Base-by-base conservation (phyloP, 1,140 invertebrate genomes). In the Orchesella cincta region DNA sequence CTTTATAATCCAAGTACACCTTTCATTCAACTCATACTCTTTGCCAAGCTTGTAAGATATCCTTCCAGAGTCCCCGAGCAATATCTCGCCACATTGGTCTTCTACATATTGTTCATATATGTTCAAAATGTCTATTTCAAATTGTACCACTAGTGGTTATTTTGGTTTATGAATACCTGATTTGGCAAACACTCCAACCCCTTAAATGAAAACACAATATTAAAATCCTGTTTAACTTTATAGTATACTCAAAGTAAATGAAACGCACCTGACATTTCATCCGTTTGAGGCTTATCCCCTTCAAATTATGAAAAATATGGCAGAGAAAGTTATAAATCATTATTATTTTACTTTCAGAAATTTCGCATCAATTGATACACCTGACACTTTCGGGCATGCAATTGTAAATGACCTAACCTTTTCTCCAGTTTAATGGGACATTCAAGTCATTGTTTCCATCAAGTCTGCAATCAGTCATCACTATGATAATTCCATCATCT, bases 1-100 rank as follows among this genome's bases (percentile, higher is more conserved):
- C 20, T 28, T 26, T 5, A 73, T 51, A 5, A 73, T 35, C 71
- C 71, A 73, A 2, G 71, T 73, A 51, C 71, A 73, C 1, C 71
- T 14, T 29, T 36, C 71, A 39, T 73, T 46, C 28, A 46, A 3
- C 18, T 73, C 26, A 39, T 73, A 73, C 26, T 36, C 35, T 20
- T 36, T 46, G 8, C 34, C 35, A 36, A 73, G 8, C 29, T 73
- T 73, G 23, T 73, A 73, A 1, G 20, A 8, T 8, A 73, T 73
- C 20, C 18, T 8, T 36, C 71, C 71, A 1, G 71, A 36, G 46
- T 73, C 71, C 12, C 33, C 36, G 26, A 8, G 23, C 26, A 73
- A 46, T 8, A 39, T 28, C 3, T 51, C 71, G 8, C 71, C 71
- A 73, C 71, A 73, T 18, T 36, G 2, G 26, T 73, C 71, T 16